A percentile compares a stretch with the other conserved stretches of the same genome.
Conservation (phyloP, 2,113 vertebrate species). For the Origma solitaria region DNA sequence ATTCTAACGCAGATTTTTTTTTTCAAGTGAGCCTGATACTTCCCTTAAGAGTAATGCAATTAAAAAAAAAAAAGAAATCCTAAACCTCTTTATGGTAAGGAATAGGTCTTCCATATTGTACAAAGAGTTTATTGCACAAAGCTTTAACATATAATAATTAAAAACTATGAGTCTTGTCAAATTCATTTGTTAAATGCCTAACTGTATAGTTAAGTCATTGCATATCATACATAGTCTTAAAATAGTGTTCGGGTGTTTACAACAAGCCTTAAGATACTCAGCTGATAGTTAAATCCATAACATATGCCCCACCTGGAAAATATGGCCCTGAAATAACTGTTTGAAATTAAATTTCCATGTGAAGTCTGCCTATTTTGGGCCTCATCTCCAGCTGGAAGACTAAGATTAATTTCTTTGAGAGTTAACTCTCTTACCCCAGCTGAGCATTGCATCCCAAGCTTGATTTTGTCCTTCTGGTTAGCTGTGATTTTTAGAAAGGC, state of each 20-base stretch:
- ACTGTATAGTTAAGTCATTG: background rate
- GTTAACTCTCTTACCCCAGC: conserved; percentile 3
- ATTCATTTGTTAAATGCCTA: background rate
- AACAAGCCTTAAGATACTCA: conserved; percentile 8
- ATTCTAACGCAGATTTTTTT: background rate
- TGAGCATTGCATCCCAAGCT: background rate
- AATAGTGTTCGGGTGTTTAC: background rate
- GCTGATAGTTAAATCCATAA: conserved; percentile 40
- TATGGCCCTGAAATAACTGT: conserved; percentile 13
- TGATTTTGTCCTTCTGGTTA: background rate
- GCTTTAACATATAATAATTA: background rate
- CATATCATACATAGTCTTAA: background rate
- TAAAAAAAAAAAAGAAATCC: background rate
- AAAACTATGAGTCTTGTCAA: background rate
- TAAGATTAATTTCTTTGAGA: conserved; percentile 36
- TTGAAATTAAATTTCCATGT: conserved; percentile 37
- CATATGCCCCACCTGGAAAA: conserved; percentile 43
- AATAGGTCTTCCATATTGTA: background rate
- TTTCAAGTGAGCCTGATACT: background rate
- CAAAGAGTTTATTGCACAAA: background rate
- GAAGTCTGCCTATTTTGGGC: conserved; percentile 1
- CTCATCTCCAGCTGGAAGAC: conserved; percentile 9
- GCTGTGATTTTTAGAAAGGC: background rate
- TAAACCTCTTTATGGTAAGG: background rate
- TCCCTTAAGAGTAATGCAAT: background rate